phyloP scores from a whole-genome alignment of 2,797 vertebrate species.

The Tachyglossus aculeatus region DNA sequence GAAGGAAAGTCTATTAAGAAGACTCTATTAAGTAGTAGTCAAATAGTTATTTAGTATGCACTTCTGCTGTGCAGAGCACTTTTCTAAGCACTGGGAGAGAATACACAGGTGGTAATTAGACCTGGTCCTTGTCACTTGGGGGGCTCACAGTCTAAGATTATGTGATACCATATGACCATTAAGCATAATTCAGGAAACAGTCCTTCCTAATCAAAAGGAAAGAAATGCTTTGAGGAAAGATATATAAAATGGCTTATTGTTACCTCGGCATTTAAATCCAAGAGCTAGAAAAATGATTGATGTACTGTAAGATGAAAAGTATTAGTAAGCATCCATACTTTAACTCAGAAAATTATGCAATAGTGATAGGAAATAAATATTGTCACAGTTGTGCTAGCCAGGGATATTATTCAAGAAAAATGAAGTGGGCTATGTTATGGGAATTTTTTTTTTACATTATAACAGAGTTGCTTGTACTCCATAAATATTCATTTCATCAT shows the following conservation, averaged over 20 bases:
- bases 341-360: slow-evolving; percentile 9
- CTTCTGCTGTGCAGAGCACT: too few relatives aligned
- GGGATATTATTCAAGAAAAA: slow-evolving; percentile 26
- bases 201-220: slow-evolving; percentile 7
- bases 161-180: too few relatives aligned
- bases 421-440: not conserved
- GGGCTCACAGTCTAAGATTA: too few relatives aligned
- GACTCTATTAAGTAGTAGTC: too few relatives aligned
- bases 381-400: slow-evolving; percentile 23
- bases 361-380: not conserved
- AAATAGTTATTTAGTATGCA: too few relatives aligned
- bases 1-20: too few relatives aligned
- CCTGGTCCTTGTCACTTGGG: too few relatives aligned
- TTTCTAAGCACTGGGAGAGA: too few relatives aligned
- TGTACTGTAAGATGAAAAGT: slow-evolving; percentile 6
- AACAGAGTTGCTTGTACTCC: not conserved
- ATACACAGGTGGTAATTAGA: too few relatives aligned
- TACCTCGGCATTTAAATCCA: slow-evolving; percentile 35
- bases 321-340: not conserved
- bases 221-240: not conserved
- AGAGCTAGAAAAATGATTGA: slow-evolving; percentile 22
- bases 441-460: slow-evolving; percentile 5
- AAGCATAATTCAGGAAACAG: slow-evolving; percentile 28
- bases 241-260: not conserved
- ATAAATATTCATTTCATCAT: slow-evolving; percentile 24